These are phyloP conservation scores for Hypothenemus hampei DNA, from an alignment of 1,140 invertebrate species.

Conservation along the genomic window DNA sequence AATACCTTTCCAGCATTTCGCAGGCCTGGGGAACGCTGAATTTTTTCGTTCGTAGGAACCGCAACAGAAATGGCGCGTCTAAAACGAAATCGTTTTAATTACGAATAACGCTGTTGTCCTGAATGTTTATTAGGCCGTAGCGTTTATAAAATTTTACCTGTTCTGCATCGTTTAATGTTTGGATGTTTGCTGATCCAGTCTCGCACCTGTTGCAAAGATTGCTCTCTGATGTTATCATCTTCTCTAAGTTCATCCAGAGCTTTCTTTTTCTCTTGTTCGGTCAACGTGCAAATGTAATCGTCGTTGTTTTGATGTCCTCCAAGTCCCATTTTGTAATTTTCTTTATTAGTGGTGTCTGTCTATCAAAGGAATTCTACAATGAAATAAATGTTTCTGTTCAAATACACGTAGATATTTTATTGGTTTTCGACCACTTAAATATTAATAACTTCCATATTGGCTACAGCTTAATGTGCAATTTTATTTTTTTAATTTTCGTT, in stretches of 20 bases:
- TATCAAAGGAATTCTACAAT: too few relatives aligned
- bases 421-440: too few relatives aligned
- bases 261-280: conserved; percentile 48
- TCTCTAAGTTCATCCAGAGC: conserved; percentile 69
- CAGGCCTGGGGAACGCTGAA: conserved; percentile 79
- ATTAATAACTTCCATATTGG: too few relatives aligned
- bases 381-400: too few relatives aligned
- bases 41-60: conserved; percentile 81
- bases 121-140: too few relatives aligned
- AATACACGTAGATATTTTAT: too few relatives aligned
- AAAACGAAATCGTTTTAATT: conserved; percentile 14
- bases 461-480: too few relatives aligned
- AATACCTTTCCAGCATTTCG: conserved; percentile 78
- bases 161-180: conserved; percentile 67
- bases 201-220: conserved; percentile 64
- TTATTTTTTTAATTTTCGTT: too few relatives aligned
- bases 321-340: conserved; percentile 42
- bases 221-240: conserved; percentile 62
- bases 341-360: too few relatives aligned
- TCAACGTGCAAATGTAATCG: conserved; percentile 39
- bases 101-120: too few relatives aligned
- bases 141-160: conserved; percentile 50
- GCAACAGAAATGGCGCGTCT: conserved; percentile 72
- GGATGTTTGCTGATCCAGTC: conserved; percentile 75
- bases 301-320: conserved; percentile 37